These are phyloP conservation scores for Brachypteracias leptosomus DNA, from an alignment of 2,113 vertebrate species.

Conservation along the genomic window DNA sequence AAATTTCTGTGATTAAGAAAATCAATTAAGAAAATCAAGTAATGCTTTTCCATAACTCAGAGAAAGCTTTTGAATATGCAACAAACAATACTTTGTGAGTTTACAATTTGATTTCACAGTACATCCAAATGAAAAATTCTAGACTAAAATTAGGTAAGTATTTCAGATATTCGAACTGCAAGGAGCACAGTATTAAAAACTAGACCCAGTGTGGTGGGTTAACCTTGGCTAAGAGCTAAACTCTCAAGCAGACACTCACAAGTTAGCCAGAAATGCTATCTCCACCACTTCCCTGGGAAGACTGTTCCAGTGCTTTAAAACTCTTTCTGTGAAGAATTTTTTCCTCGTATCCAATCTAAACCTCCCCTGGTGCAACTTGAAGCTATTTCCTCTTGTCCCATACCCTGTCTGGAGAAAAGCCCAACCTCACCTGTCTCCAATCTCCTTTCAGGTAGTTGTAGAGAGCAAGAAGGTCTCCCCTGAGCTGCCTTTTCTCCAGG, in stretches of 20 bases:
- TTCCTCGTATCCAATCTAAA: no score
- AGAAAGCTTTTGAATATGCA: not conserved
- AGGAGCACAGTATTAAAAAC: not conserved
- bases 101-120: not conserved
- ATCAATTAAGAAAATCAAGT: not conserved
- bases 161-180: not conserved
- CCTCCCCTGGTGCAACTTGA: no score
- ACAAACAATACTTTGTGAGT: not conserved
- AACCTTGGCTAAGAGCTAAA: not conserved
- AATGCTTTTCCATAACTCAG: not conserved
- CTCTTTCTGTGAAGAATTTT: no score
- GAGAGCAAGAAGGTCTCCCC: no score
- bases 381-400: no score
- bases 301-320: no score
- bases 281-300: no score
- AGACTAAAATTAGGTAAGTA: not conserved
- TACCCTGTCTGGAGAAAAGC: no score
- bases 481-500: no score
- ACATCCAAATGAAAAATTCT: not conserved
- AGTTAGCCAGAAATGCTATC: no score
- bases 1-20: not conserved
- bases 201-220: not conserved
- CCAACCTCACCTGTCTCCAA: no score
- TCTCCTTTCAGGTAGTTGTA: no score
- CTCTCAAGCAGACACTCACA: not conserved